These are phyloP conservation scores for Cervus canadensis DNA, from an alignment of 2,113 vertebrate genomes.

Conservation along the genomic window DNA sequence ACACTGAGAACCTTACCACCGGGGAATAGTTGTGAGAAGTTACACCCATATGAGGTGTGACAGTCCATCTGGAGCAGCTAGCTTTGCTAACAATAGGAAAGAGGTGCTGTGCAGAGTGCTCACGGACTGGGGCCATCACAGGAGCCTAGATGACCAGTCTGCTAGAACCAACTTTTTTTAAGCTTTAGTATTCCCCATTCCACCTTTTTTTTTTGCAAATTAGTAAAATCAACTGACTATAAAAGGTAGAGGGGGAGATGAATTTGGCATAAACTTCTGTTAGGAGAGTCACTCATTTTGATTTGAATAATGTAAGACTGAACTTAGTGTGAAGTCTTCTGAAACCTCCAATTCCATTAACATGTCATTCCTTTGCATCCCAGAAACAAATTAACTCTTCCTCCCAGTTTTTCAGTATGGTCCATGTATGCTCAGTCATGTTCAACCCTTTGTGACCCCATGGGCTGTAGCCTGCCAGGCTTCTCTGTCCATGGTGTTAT, in stretches of 20 bases:
- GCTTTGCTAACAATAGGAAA: background rate
- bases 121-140: fast-evolving
- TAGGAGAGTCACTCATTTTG: background rate
- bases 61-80: fast-evolving
- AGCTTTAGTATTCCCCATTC: background rate
- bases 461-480: background rate
- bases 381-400: background rate
- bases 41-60: background rate
- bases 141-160: background rate
- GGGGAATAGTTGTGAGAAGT: background rate
- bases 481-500: background rate
- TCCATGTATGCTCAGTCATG: background rate
- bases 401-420: background rate
- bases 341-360: background rate
- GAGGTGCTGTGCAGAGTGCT: fast-evolving
- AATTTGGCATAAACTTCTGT: background rate
- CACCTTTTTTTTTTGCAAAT: background rate
- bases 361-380: background rate
- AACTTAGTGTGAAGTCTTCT: background rate
- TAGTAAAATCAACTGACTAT: background rate
- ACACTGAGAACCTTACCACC: background rate
- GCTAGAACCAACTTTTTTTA: background rate
- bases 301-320: background rate
- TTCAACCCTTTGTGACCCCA: background rate
- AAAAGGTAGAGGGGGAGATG: background rate